Conservation (phyloP, 1,140 invertebrate species). For the Drosophila triauraria region DNA sequence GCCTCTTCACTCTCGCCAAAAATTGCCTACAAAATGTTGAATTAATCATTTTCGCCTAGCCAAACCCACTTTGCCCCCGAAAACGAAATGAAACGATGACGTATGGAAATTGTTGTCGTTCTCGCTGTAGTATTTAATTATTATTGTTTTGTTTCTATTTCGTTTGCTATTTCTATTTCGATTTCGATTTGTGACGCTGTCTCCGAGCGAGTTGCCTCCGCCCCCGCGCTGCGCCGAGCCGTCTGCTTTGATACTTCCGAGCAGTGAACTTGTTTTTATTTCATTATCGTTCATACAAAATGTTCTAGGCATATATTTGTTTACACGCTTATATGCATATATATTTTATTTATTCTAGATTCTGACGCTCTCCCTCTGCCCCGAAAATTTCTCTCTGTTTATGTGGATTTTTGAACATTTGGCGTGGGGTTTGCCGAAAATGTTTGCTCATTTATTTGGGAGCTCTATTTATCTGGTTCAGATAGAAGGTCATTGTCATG, state of each 20-base stretch:
- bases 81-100: constrained; percentile 45
- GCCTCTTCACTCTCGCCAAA: constrained; percentile 20
- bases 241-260: constrained; percentile 69
- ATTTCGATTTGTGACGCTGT: constrained; percentile 46
- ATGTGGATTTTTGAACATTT: constrained; percentile 39
- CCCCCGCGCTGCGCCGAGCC: constrained; percentile 22
- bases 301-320: constrained; percentile 48
- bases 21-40: constrained; percentile 38
- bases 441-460: constrained; percentile 67
- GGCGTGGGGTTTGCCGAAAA: constrained; percentile 43
- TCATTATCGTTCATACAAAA: constrained; percentile 64
- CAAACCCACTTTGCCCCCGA: background rate
- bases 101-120: constrained; percentile 54
- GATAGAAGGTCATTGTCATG: constrained; percentile 77
- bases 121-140: constrained; percentile 49
- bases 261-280: constrained; percentile 77
- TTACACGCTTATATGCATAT: constrained; percentile 37
- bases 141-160: constrained; percentile 46
- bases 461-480: constrained; percentile 68
- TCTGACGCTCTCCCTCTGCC: constrained; percentile 2
- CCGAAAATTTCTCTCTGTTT: constrained; percentile 8
- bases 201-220: constrained; percentile 29
- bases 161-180: constrained; percentile 45
- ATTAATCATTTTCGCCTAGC: constrained; percentile 62
- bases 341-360: constrained; percentile 49